Base-by-base conservation (phyloP, 2,113 vertebrate genomes). In the Erpornis zantholeuca region DNA sequence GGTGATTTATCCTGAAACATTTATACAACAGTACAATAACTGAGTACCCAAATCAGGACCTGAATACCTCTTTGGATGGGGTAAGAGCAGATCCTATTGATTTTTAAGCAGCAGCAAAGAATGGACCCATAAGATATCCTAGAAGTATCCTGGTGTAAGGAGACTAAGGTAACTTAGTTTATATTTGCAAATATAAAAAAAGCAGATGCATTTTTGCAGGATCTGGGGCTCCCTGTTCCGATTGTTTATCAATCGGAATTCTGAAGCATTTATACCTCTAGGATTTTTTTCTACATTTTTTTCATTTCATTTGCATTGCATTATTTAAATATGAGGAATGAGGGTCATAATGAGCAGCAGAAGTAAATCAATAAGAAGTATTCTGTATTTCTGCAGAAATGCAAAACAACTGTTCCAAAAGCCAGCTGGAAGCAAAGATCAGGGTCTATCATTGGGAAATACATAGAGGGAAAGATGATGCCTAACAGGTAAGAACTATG, bases 361-460 rank as follows among this genome's bases (percentile, higher is more conserved):
- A 38, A 73, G 18, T 59, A 61, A 73, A 86, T 77, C 50, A 83
- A 7, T 87, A 75, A 91, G 52, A 76, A 20, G 3, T 69, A 71
- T 79, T 95, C 33, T 97, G 73, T 98, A 63, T 97, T 96, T 97
- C 77, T 94, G 38, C 97, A 99, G 99, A 99, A 98, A 97, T 98
- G 98, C 57, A 98, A 96, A 88, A 94, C 83, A 85, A 86, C 76
- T 25, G 75, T 86, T 85, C 68, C 95, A 83, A 97, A 97, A 40
- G 28, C 95, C 28, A 66, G 68, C 86, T 92, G 96, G 95, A 98
- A 97, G 69, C 98, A 98, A 90, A 98, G 97, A 73, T 97, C 98
- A 33, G 97, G 97, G 33, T 96, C 97, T 15, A 82, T 97, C 69
- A 97, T 98, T 45, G 92, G 98, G 81, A 98, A 98, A 89, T 97